Percentiles rank a stretch among this genome's conserved stretches.
phyloP scores from a whole-genome alignment of 2,888 invertebrate genomes.

The Ametastegia equiseti region DNA sequence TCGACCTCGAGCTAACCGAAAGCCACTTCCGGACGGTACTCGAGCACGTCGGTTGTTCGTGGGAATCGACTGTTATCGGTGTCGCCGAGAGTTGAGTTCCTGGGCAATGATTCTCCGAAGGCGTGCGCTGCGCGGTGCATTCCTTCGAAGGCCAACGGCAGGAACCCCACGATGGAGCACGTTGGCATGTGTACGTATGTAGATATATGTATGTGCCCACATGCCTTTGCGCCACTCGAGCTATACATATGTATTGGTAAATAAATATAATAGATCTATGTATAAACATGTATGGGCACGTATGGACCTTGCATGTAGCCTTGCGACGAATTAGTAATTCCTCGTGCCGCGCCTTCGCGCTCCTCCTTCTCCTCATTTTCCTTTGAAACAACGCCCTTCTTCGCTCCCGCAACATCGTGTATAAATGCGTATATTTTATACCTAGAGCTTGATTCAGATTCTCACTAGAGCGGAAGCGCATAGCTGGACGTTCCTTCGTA shows the following conservation, averaged over 20 bases:
- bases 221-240: neutral
- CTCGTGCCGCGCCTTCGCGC: conserved; percentile 15
- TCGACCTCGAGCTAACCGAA: conserved; percentile 19
- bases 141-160: conserved; percentile 43
- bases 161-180: neutral
- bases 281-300: conserved; percentile 4
- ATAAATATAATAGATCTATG: neutral
- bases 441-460: conserved; percentile 55
- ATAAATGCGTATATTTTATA: conserved; percentile 10
- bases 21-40: conserved; percentile 16
- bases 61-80: conserved; percentile 22
- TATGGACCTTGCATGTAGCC: conserved; percentile 31
- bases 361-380: neutral
- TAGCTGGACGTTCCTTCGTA: conserved; percentile 61
- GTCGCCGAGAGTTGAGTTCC: too few species aligned
- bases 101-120: conserved; percentile 25
- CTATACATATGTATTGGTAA: neutral
- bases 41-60: neutral
- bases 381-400: conserved; percentile 41
- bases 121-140: conserved; percentile 30
- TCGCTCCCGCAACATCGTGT: conserved; percentile 37
- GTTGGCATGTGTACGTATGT: neutral
- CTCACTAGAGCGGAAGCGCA: conserved; percentile 65
- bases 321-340: conserved; percentile 41
- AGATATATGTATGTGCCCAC: neutral